Evolutionary conservation across 2,888 invertebrate genomes (phyloP).

Genomic region (Branchipolynoe longqiensis): DNA sequence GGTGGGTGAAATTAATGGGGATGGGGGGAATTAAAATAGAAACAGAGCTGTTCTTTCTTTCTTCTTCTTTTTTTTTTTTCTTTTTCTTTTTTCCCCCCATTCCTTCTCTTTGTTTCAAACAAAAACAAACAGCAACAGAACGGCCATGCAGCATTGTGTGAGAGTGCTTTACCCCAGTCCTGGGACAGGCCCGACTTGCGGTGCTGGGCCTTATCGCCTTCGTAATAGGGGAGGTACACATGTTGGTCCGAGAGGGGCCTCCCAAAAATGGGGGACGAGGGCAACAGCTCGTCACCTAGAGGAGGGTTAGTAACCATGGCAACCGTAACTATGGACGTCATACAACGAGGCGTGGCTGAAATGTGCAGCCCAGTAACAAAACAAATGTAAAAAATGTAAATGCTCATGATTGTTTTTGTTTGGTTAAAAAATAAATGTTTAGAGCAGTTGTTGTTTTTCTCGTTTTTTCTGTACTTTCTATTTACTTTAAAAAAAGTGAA

Average conservation of each 20-base stretch:
- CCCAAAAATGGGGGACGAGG: constrained; percentile 86
- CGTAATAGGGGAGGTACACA: constrained; percentile 90
- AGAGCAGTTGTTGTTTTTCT: neutral
- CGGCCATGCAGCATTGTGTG: constrained; percentile 44
- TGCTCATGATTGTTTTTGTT: neutral
- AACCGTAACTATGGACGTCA: too few relatives aligned
- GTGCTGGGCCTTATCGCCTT: constrained; percentile 88
- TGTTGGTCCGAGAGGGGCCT: constrained; percentile 89
- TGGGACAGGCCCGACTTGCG: constrained; percentile 84
- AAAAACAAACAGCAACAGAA: too few relatives aligned
- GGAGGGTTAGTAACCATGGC: constrained; percentile 37
- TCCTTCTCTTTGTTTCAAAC: too few relatives aligned
- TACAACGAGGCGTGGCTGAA: too few relatives aligned
- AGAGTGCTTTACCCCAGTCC: constrained; percentile 57
- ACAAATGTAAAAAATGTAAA: too few relatives aligned
- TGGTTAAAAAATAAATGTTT: neutral
- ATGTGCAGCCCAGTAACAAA: neutral
- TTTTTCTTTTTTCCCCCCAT: too few relatives aligned
- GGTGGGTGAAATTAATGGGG: too few relatives aligned
- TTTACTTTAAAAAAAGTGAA: neutral
- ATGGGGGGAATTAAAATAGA: too few relatives aligned
- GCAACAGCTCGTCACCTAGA: constrained; percentile 82
- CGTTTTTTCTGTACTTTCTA: neutral
- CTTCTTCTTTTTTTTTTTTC: too few relatives aligned
- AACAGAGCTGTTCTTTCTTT: too few relatives aligned